Base-by-base conservation (phyloP, 1,140 invertebrate species). In the Teleogryllus occipitalis region DNA sequence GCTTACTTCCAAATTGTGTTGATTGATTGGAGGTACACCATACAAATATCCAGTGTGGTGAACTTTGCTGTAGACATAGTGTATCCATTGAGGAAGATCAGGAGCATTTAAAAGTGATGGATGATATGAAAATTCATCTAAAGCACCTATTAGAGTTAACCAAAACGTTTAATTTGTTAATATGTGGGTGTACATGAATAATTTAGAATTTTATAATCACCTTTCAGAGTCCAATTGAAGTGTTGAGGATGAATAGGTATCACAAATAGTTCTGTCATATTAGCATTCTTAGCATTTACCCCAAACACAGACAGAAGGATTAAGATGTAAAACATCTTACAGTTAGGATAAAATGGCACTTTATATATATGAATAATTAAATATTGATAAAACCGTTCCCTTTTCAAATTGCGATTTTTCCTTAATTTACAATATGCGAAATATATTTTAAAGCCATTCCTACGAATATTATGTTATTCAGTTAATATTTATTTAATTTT, bases 11-110 rank as follows among this genome's bases (percentile, higher is more conserved):
- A 90, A 88, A 78, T 77, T 74, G 47, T 46, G 22, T 22, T 76
- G 75, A n/a, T 77, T 47, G 10, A 21, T 21, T 8, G 94, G 93
- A 5, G 94, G 92, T 8, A 94, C 94, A 0, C 94, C 94, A 82
- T 94, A 96, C 7, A 96, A 86, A 83, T 93, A 95, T 0, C 94
- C 94, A 3, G 89, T 89, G 82, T 91, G 90, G 82, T 94, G 90
- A 79, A 89, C 87, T 74, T 91, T 88, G 82, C 93, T 95, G 83
- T 94, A 95, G 76, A 91, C 90, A 83, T 95, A 96, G 65, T 92
- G 89, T 82, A 96, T 91, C 95, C 95, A 96, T 12, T 89, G 86
- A 3, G 95, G 95, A 75, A 97, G 87, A 86, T 96, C 95, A 0
- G 95, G 94, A 76, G 92, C 89, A 82, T 91, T 89, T 1, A 90